Evolutionary conservation across 92 coral and sea anemone genomes (phyloP).

Genomic region (Paragorgia papillata): DNA sequence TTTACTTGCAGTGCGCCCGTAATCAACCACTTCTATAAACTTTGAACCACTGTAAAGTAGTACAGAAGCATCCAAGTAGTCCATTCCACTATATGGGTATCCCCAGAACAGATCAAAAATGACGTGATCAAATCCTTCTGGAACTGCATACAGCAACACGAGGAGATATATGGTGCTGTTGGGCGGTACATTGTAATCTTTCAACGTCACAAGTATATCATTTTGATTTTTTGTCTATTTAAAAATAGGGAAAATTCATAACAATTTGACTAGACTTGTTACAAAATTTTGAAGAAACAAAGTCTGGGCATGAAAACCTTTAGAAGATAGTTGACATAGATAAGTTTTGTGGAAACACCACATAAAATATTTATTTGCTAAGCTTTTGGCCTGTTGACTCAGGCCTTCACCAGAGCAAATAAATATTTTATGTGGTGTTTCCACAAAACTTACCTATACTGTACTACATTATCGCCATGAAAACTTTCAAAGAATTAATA

Average conservation of each 20-base stretch:
- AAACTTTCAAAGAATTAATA: not conserved
- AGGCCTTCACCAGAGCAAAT: too few species aligned
- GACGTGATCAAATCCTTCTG: constrained; percentile 76
- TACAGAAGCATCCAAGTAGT: constrained; percentile 85
- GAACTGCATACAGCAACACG: constrained; percentile 79
- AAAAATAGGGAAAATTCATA: not conserved
- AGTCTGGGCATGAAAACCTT: too few species aligned
- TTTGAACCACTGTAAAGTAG: constrained; percentile 69
- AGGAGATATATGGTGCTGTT: constrained; percentile 76
- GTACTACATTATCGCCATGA: not conserved
- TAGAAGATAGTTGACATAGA: too few species aligned
- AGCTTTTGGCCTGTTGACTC: too few species aligned
- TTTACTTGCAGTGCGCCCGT: not conserved
- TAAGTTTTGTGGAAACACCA: too few species aligned
- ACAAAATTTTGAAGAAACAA: too few species aligned
- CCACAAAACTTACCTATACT: not conserved
- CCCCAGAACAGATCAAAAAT: constrained; percentile 95
- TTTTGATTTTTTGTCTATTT: constrained; percentile 23
- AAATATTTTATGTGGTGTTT: too few species aligned
- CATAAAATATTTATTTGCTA: too few species aligned
- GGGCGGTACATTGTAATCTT: constrained; percentile 73
- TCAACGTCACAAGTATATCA: constrained; percentile 47
- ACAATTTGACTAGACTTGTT: not conserved
- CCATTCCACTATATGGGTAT: constrained; percentile 63
- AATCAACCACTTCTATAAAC: constrained; percentile 70